Percentiles rank a stretch among this genome's conserved stretches.
These are phyloP conservation scores for Chloromyia formosa DNA, from an alignment of 2,888 invertebrate genomes.

Conservation along the genomic window DNA sequence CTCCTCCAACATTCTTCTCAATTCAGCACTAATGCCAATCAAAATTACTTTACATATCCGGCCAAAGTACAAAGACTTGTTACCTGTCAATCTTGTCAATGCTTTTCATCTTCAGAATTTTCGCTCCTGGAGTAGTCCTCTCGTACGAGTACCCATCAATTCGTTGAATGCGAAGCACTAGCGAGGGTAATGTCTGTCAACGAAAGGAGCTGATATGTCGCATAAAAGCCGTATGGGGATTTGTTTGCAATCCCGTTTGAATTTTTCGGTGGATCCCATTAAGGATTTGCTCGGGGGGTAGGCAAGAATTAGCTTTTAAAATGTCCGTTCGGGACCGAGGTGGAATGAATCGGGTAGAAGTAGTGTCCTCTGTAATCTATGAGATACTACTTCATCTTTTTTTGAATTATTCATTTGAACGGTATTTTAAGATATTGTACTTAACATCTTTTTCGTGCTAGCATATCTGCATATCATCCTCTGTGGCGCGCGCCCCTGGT, in stretches of 20 bases:
- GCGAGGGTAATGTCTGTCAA: not conserved
- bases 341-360: not conserved
- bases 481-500: too few relatives aligned
- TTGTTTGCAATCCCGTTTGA: conserved; percentile 10
- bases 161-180: not conserved
- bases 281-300: not conserved
- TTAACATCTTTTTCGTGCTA: too few relatives aligned
- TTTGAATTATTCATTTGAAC: too few relatives aligned
- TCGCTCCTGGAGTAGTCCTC: not conserved
- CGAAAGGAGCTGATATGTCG: not conserved
- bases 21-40: conserved; percentile 5
- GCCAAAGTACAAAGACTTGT: conserved; percentile 38
- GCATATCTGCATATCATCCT: too few relatives aligned
- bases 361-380: not conserved
- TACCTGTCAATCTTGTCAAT: conserved; percentile 39
- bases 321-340: not conserved
- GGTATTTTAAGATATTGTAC: too few relatives aligned
- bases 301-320: not conserved
- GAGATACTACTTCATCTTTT: too few relatives aligned
- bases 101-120: conserved; percentile 37
- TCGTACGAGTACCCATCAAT: not conserved
- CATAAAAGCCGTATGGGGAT: conserved; percentile 6
- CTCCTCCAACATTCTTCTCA: too few relatives aligned
- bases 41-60: conserved; percentile 28
- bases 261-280: not conserved